Conservation (phyloP, 2,888 invertebrate species). For the Iselma pallidipennis region DNA sequence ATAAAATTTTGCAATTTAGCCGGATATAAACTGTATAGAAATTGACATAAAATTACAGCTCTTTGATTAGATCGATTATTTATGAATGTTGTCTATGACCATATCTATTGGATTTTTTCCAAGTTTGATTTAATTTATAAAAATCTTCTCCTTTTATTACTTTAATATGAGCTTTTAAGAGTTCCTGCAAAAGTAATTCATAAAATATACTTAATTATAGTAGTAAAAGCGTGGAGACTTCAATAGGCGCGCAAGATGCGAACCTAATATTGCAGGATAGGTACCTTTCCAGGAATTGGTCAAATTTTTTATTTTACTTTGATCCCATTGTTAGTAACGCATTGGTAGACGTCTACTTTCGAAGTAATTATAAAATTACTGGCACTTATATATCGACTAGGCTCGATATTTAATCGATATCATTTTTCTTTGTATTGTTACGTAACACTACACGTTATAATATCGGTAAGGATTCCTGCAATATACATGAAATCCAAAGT, state of each 20-base stretch:
- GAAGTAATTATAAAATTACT: background rate
- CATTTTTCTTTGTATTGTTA: background rate
- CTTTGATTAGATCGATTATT: background rate
- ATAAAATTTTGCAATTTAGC: conserved; percentile 15
- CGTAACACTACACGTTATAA: no score
- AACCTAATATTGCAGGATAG: background rate
- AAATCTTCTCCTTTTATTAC: background rate
- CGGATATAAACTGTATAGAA: conserved; percentile 14
- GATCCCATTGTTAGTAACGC: background rate
- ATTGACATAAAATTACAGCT: conserved; percentile 14
- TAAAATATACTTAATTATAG: background rate
- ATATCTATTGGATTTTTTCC: background rate
- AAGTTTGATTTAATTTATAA: background rate
- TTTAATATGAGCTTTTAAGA: background rate
- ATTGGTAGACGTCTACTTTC: conserved; percentile 4
- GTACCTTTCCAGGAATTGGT: background rate
- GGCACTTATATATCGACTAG: conserved; percentile 15
- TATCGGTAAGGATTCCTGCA: conserved; percentile 20
- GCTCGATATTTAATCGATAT: conserved; percentile 13
- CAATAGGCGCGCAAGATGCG: background rate
- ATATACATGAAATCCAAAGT: conserved; percentile 19
- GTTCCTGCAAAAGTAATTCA: background rate
- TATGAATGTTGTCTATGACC: conserved; percentile 5
- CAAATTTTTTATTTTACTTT: conserved; percentile 12
- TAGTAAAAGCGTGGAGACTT: background rate